Base-by-base conservation (phyloP, 2,113 vertebrate species). In the Tetrax tetrax region DNA sequence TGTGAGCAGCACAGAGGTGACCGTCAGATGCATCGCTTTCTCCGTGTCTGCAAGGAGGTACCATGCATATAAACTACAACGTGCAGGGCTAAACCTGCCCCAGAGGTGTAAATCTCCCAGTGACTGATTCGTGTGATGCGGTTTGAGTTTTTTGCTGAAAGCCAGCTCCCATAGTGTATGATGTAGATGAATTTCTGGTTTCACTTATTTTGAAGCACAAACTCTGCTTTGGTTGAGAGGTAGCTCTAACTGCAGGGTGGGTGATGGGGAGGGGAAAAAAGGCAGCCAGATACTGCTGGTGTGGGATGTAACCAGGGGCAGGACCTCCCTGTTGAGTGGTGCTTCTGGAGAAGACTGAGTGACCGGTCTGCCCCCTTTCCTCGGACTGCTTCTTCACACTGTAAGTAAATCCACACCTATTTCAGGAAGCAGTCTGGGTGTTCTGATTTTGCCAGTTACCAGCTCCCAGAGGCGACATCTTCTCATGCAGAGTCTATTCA, bases 1-100 rank as follows among this genome's bases (percentile, higher is more conserved):
- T 14, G 45, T 13, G 57, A 79, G 80, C 65, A 71, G 51, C 61
- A 31, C 41, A 41, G 75, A 57, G 21, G 18, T 35, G 79, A n/a
- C 75, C 3, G 1, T n/a, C 43, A 23, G 37, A 33, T 18, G 7
- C 35, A 41, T 8, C 0, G 0, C 11, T 37, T 64, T 41, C 29
- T 70, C 1, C 0, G 9, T 12, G 47, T 12, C 69, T 66, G 24
- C 0, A 2, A 78, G 27, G 17, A 63, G 7, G 61, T 16, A 24
- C 6, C n/a, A 14, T 2, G 1, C 14, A 4, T 7, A 11, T 3
- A 24, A 77, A 37, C 43, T 37, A 6, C 24, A 38, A 19, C 0
- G 2, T 12, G 19, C 51, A 77, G 38, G 14, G 41, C 14, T 53
- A 43, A 15, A 27, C 16, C 21, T 43, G 6, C 25, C 25, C 35